Evolutionary conservation across 1,140 invertebrate species (phyloP).

Genomic region (Galleria mellonella): DNA sequence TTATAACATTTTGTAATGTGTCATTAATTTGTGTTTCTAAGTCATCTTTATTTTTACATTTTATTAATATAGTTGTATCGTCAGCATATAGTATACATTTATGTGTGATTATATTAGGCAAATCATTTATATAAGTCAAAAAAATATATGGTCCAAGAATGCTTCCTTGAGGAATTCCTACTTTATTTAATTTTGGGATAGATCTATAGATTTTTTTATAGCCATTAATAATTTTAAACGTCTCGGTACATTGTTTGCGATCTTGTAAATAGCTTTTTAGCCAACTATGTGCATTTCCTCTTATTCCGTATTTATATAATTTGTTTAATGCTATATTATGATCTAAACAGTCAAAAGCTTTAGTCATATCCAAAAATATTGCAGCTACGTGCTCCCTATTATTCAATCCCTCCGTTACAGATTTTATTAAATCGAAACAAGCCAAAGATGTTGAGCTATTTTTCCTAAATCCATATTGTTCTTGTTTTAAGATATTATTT

Average conservation of each 20-base stretch:
- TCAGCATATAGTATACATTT: conserved; percentile 4
- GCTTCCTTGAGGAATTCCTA: conserved; percentile 4
- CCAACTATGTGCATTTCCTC: conserved; percentile 4
- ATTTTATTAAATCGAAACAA: too few species aligned
- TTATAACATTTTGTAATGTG: neutral
- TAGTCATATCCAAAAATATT: too few species aligned
- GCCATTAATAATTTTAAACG: neutral
- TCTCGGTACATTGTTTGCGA: neutral
- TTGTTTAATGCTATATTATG: neutral
- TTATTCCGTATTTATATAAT: conserved; percentile 6
- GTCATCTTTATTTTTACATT: neutral
- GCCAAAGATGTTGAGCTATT: too few species aligned
- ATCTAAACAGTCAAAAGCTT: too few species aligned
- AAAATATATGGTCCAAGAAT: neutral
- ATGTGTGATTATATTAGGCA: neutral
- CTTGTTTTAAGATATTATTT: neutral
- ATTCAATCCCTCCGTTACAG: too few species aligned
- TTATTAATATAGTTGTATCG: conserved; percentile 1
- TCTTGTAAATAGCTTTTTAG: neutral
- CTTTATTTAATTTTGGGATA: neutral
- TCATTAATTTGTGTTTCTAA: neutral
- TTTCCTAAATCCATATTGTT: neutral
- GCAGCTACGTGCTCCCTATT: too few species aligned
- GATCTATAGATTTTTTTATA: neutral
- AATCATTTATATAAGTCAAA: conserved; percentile 1